These are phyloP conservation scores for Geopemphigus sp. DNA, from an alignment of 1,140 invertebrate genomes.

Conservation along the genomic window DNA sequence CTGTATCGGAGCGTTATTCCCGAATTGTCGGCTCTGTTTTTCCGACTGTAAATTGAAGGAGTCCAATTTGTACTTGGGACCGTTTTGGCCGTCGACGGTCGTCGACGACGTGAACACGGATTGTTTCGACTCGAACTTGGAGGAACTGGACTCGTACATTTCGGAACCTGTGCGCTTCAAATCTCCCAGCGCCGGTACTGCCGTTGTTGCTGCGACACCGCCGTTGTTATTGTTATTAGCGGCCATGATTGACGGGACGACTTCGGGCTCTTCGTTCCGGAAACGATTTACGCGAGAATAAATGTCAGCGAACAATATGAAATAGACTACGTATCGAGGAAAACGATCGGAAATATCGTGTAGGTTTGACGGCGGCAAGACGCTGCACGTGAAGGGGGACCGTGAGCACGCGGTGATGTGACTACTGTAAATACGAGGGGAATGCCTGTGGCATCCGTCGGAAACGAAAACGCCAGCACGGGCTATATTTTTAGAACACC, in stretches of 20 bases:
- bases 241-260: not conserved
- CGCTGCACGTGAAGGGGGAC: not conserved
- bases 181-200: not conserved
- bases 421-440: constrained; percentile 8
- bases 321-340: too few species aligned
- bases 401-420: not conserved
- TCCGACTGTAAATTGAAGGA: constrained; percentile 32
- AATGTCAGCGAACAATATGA: not conserved
- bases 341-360: not conserved
- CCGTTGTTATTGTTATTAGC: not conserved
- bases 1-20: constrained; percentile 54
- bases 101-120: constrained; percentile 45
- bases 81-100: constrained; percentile 12
- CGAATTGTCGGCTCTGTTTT: constrained; percentile 54
- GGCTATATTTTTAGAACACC: constrained; percentile 45
- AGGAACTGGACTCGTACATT: constrained; percentile 21
- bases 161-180: constrained; percentile 17
- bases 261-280: not conserved
- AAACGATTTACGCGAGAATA: too few species aligned
- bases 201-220: constrained; percentile 1
- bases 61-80: constrained; percentile 36
- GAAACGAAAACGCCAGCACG: constrained; percentile 15
- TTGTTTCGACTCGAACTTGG: constrained; percentile 48
- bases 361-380: too few species aligned
- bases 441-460: constrained; percentile 12